These are phyloP conservation scores for Scaeva pyrastri DNA, from an alignment of 2,888 invertebrate genomes.

Conservation along the genomic window DNA sequence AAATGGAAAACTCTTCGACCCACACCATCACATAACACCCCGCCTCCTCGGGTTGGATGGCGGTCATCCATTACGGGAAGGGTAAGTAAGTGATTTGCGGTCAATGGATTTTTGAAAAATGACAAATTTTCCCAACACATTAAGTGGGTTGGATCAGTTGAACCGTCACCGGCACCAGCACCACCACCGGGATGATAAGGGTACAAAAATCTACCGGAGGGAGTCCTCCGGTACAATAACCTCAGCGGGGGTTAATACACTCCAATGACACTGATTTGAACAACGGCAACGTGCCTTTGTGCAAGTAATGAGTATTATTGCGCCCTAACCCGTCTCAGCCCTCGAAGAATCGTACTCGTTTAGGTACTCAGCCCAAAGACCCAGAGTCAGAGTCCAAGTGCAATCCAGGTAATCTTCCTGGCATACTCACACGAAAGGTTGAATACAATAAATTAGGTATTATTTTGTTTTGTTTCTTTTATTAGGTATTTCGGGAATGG, in stretches of 20 bases:
- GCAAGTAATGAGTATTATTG: slow-evolving; percentile 71
- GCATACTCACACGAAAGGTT: slow-evolving; percentile 56
- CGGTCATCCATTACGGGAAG: not conserved
- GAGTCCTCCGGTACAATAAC: slow-evolving; percentile 60
- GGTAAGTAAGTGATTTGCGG: slow-evolving; percentile 61
- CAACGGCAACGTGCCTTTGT: slow-evolving; percentile 74
- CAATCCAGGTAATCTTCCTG: slow-evolving; percentile 66
- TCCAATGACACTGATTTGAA: slow-evolving; percentile 72
- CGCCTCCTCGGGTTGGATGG: not conserved
- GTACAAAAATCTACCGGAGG: slow-evolving; percentile 26
- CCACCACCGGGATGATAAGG: slow-evolving; percentile 40
- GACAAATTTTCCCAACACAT: slow-evolving; percentile 60
- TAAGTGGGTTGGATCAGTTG: slow-evolving; percentile 44
- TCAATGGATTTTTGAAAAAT: slow-evolving; percentile 75
- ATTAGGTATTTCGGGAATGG: slow-evolving; percentile 47
- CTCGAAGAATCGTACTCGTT: not conserved
- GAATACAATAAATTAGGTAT: not conserved
- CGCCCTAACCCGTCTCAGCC: slow-evolving; percentile 43
- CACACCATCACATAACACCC: not conserved
- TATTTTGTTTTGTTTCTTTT: slow-evolving; percentile 58
- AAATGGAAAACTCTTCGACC: slow-evolving; percentile 6
- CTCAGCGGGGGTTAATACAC: slow-evolving; percentile 72
- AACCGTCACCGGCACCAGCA: not conserved
- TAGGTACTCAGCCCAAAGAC: not conserved
- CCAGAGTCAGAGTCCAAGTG: not conserved